Percentiles rank a stretch among this genome's conserved stretches.
Evolutionary conservation across 2,888 invertebrate genomes (phyloP).

Genomic region (Beris chalybata): DNA sequence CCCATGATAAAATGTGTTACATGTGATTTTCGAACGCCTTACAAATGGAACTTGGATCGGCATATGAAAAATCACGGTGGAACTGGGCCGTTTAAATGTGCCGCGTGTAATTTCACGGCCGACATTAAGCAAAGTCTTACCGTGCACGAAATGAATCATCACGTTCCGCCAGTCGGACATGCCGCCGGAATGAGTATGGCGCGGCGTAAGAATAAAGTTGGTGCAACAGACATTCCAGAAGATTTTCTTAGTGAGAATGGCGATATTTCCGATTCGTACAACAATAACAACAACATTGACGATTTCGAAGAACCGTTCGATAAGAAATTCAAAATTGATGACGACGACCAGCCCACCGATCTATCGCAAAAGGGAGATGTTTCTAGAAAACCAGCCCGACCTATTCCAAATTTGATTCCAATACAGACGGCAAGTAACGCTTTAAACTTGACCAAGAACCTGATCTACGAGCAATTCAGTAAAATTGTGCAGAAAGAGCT

Average conservation of each 20-base stretch:
- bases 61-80: slow-evolving; percentile 92
- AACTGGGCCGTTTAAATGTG: slow-evolving; percentile 80
- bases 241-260: slow-evolving; percentile 41
- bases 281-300: slow-evolving; percentile 51
- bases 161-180: slow-evolving; percentile 78
- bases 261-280: slow-evolving; percentile 32
- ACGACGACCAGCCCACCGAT: slow-evolving; percentile 53
- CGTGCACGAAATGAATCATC: slow-evolving; percentile 89
- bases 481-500: slow-evolving; percentile 18
- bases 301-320: slow-evolving; percentile 49
- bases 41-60: slow-evolving; percentile 90
- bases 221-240: slow-evolving; percentile 58
- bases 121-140: slow-evolving; percentile 90
- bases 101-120: slow-evolving; percentile 86
- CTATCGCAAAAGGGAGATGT: slow-evolving; percentile 56
- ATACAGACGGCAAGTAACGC: slow-evolving; percentile 58
- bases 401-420: slow-evolving; percentile 77
- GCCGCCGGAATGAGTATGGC: slow-evolving; percentile 59
- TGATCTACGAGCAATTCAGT: slow-evolving; percentile 32
- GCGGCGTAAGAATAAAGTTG: slow-evolving; percentile 73
- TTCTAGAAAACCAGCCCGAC: slow-evolving; percentile 60
- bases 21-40: slow-evolving; percentile 91
- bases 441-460: slow-evolving; percentile 53
- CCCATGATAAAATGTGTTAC: slow-evolving; percentile 92
- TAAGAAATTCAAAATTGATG: slow-evolving; percentile 46